Percentiles rank a stretch among this genome's conserved stretches.
phyloP scores from a whole-genome alignment of 2,888 invertebrate species.

The Idaea biselata region DNA sequence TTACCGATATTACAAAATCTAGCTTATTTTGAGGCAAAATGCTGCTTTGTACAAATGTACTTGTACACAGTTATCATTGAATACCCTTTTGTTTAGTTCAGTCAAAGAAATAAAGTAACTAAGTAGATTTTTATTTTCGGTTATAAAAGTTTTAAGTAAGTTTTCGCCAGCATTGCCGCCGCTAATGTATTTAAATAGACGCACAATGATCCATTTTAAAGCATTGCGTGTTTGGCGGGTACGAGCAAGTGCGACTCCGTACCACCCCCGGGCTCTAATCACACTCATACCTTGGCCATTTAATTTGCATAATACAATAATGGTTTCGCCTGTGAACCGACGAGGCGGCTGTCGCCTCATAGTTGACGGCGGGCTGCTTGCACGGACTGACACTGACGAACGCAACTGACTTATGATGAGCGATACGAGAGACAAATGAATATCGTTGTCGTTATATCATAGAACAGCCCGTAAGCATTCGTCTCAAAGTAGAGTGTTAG shows the following conservation, averaged over 20 bases:
- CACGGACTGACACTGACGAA: conserved; percentile 30
- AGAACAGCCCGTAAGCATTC: neutral
- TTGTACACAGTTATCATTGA: neutral
- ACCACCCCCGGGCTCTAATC: conserved; percentile 65
- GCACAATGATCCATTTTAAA: conserved; percentile 30
- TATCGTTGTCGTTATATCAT: neutral
- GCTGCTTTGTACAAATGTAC: no score
- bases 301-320: conserved; percentile 73
- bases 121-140: neutral
- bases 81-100: conserved; percentile 4
- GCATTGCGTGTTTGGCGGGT: conserved; percentile 53
- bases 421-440: conserved; percentile 16
- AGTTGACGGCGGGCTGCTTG: conserved; percentile 42
- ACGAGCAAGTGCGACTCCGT: conserved; percentile 55
- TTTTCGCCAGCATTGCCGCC: neutral
- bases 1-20: no score
- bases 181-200: conserved; percentile 7
- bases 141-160: neutral
- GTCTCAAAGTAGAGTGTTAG: no score
- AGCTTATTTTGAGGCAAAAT: no score
- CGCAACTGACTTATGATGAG: neutral
- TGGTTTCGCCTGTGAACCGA: conserved; percentile 36
- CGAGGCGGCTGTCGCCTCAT: conserved; percentile 33
- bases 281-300: conserved; percentile 63
- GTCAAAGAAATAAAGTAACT: neutral